phyloP scores from a whole-genome alignment of 2,113 vertebrate genomes.

The Bambusicola thoracicus region DNA sequence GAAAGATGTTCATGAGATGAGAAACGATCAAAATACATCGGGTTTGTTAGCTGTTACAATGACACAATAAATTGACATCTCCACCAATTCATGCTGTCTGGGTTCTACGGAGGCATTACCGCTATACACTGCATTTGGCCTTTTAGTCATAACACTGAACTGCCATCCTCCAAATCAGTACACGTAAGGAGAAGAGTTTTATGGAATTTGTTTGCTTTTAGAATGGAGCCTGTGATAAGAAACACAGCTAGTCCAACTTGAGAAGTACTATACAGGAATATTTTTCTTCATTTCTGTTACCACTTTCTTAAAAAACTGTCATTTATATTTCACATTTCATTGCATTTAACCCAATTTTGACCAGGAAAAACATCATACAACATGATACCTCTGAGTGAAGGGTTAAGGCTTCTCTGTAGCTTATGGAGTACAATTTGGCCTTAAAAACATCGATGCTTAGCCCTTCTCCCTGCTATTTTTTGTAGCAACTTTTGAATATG shows the following conservation, averaged over 20 bases:
- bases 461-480: not conserved
- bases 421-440: not conserved
- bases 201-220: not conserved
- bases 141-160: not conserved
- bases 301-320: not conserved
- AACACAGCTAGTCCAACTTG: not conserved
- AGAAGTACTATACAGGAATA: not conserved
- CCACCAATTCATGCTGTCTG: not conserved
- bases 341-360: not conserved
- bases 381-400: not conserved
- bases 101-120: fast-evolving
- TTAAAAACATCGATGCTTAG: not conserved
- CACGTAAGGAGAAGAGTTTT: not conserved
- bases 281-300: not conserved
- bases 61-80: not conserved
- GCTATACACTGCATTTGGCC: not conserved
- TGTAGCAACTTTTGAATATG: not conserved
- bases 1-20: constrained; percentile 1
- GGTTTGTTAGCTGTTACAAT: not conserved
- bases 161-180: not conserved
- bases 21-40: not conserved
- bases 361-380: not conserved
- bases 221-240: not conserved
- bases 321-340: not conserved
- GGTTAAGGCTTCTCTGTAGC: not conserved